Evolutionary conservation across 2,888 invertebrate species (phyloP), one percentile per base, ranked within the genome.

Genomic region (Drosophila paramelanica): DNA sequence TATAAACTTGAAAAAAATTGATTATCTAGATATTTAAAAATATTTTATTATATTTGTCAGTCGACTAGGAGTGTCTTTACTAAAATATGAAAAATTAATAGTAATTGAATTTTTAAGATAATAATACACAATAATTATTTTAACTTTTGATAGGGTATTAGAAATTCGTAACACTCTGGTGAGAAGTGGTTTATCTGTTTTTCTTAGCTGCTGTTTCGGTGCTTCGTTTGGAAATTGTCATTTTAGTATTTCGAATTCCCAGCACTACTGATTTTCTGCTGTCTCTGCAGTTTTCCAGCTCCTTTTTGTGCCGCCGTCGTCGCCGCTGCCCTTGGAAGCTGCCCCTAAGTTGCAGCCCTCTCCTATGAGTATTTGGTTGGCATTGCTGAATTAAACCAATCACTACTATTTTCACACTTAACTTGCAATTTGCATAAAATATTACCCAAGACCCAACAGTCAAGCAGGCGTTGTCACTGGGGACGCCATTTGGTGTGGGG

Each of bases 331-430:
- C 36, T 2, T n/a, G 10, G 36, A 5, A 10, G 17, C 38, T 41
- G 23, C 41, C 47, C 45, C 10, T 17, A 13, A 31, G 53, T 61
- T 59, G 42, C 41, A 50, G 39, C 49, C 61, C 47, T 46, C 38
- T 43, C 64, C 47, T 49, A 41, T 49, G 47, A 62, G 58, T 67
- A 77, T 85, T 85, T 75, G 79, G 84, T 76, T 87, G 90, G 90
- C 90, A 89, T 88, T 90, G 89, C 84, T 90, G 89, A 89, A 88
- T 90, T 91, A 90, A 87, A 90, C 86, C 90, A 91, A 91, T 91
- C 91, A 90, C 89, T 84, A 87, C 89, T 90, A 89, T 90, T 90
- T 90, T 90, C 89, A 89, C 90, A 91, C 90, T 91, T 91, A 91
- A 91, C 89, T 89, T 89, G 85, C 83, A 88, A 91, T 91, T 91